These are phyloP conservation scores for Cenopis cana DNA, from an alignment of 2,888 invertebrate genomes.

Conservation along the genomic window DNA sequence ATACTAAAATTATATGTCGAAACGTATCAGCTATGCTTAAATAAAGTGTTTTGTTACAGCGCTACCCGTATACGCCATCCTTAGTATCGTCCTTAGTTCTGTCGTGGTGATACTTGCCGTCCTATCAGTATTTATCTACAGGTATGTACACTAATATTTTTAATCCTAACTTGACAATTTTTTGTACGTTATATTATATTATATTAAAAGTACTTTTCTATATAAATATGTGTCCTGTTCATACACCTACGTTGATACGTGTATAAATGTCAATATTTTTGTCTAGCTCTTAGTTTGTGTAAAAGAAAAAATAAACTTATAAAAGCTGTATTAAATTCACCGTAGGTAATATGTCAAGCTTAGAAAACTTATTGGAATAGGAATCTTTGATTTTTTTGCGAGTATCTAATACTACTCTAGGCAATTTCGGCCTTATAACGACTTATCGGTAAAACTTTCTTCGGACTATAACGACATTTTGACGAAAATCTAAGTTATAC, in stretches of 20 bases:
- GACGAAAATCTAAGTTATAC: not conserved
- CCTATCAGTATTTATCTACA: constrained; percentile 91
- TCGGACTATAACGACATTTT: not conserved
- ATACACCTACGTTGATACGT: too few species aligned
- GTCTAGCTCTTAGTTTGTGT: too few species aligned
- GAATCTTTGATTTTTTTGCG: not conserved
- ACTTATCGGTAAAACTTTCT: not conserved
- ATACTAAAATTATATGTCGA: not conserved
- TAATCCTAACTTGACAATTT: not conserved
- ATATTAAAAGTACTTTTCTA: not conserved
- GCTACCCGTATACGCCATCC: constrained; percentile 93
- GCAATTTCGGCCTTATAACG: not conserved
- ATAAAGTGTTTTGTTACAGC: constrained; percentile 82
- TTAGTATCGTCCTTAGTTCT: constrained; percentile 92
- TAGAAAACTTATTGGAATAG: not conserved
- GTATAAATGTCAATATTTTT: not conserved
- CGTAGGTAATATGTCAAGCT: not conserved
- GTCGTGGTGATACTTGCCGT: constrained; percentile 88
- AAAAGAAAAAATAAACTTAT: too few species aligned
- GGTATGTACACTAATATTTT: constrained; percentile 85
- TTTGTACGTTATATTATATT: too few species aligned
- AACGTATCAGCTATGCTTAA: not conserved
- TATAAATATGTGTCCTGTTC: not conserved
- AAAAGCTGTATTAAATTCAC: not conserved
- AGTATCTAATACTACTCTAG: not conserved